Evolutionary conservation across 2,888 invertebrate species (phyloP), one percentile per base, ranked within the genome.

Genomic region (Lithosia quadra): DNA sequence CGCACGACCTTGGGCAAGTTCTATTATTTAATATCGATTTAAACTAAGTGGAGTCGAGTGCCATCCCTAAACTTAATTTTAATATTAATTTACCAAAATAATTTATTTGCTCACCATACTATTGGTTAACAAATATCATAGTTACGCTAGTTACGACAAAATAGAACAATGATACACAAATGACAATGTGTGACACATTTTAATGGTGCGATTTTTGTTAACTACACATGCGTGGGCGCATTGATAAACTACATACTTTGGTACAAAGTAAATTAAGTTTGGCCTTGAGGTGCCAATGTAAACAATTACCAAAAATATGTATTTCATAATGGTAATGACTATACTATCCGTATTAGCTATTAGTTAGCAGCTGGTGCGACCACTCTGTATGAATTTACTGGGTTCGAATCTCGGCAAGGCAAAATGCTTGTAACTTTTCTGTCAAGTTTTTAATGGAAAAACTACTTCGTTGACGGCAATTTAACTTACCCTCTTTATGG

Each of bases 131-230:
- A 49, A 49, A 49, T 49, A 49, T 49, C 49, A 49, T 22, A 10
- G 39, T 61, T 57, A 21, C 21, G 33, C 13, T 3, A 76, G 74
- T 73, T 74, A 75, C 67, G 66, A 55, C 65, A 75, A 63, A 67
- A 36, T 72, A 67, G 53, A 39, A 53, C 49, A 77, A 75, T 53
- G 62, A 74, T 70, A 68, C 65, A 59, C 67, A 71, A 73, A 74
- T 69, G 63, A 69, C 65, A 69, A 69, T 73, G 36, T 67, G 61
- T 68, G 49, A 77, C 73, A 72, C 53, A 64, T 63, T 49, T 73
- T 68, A 70, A 78, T 77, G 73, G 73, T 64, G 72, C 24, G 68
- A 80, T 43, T 70, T 75, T 65, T 73, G 63, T 68, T 68, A 77
- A 60, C 57, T 70, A 22, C 15, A 39, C 56, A 57, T 39, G 64